Evolutionary conservation across 1,140 invertebrate genomes (phyloP).

Genomic region (Lasaia peninsularis): DNA sequence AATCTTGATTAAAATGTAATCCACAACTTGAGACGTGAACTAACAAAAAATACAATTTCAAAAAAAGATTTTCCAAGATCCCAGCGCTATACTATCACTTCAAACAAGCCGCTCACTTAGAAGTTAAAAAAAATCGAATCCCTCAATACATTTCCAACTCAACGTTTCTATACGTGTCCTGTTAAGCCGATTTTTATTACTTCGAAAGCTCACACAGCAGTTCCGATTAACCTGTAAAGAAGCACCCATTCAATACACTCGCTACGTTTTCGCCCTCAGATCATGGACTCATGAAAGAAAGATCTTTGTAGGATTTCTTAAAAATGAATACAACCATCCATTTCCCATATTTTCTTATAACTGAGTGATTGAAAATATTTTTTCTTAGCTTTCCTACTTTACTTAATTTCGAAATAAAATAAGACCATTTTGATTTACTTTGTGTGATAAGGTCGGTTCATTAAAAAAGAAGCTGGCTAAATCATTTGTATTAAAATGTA

Average conservation of each 20-base stretch:
- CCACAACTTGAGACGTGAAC: too few species aligned
- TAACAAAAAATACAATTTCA: too few species aligned
- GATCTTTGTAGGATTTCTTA: slow-evolving; percentile 8
- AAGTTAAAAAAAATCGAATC: slow-evolving; percentile 30
- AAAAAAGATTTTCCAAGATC: neutral
- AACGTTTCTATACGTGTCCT: slow-evolving; percentile 24
- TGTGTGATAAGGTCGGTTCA: too few species aligned
- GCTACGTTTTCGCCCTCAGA: slow-evolving; percentile 10
- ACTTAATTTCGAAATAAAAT: too few species aligned
- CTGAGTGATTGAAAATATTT: slow-evolving; percentile 11
- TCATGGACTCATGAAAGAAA: slow-evolving; percentile 7
- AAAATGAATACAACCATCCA: neutral
- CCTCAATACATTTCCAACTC: slow-evolving; percentile 24
- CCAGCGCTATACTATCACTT: slow-evolving; percentile 11
- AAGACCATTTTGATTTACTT: too few species aligned
- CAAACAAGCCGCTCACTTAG: slow-evolving; percentile 19
- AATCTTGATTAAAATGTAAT: too few species aligned
- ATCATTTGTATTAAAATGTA: too few species aligned
- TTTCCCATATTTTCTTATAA: slow-evolving; percentile 11
- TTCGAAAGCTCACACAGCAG: slow-evolving; percentile 25
- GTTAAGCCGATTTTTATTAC: slow-evolving; percentile 41
- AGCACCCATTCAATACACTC: slow-evolving; percentile 25
- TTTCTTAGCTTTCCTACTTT: neutral
- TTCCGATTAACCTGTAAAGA: slow-evolving; percentile 30
- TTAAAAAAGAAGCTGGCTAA: too few species aligned